These are phyloP conservation scores for Parascotia fuliginaria DNA, from an alignment of 2,888 invertebrate species.

Conservation along the genomic window DNA sequence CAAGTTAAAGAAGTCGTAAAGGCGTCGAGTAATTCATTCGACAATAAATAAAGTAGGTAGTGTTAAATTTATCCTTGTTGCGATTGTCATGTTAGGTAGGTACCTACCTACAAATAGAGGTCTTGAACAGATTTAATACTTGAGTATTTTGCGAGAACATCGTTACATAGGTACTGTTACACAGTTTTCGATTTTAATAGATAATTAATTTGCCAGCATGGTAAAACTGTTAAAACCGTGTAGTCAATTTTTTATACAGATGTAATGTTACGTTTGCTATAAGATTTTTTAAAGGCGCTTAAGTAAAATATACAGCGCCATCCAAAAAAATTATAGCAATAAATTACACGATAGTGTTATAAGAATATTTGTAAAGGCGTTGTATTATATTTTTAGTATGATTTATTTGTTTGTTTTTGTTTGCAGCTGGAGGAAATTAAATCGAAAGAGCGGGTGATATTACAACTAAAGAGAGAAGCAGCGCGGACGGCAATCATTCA, in stretches of 20 bases:
- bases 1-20: too few relatives aligned
- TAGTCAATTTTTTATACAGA: neutral
- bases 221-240: too few relatives aligned
- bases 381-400: neutral
- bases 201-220: too few relatives aligned
- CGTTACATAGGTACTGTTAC: too few relatives aligned
- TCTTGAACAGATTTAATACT: too few relatives aligned
- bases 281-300: neutral
- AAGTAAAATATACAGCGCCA: neutral
- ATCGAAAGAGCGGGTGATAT: constrained; percentile 88
- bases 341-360: neutral
- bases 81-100: too few relatives aligned
- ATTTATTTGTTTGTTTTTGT: constrained; percentile 34
- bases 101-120: too few relatives aligned
- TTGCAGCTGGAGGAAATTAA: constrained; percentile 89
- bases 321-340: neutral
- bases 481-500: constrained; percentile 60
- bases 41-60: too few relatives aligned
- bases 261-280: neutral
- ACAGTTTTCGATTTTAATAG: too few relatives aligned
- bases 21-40: too few relatives aligned
- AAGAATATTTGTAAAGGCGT: neutral
- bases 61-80: too few relatives aligned
- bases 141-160: too few relatives aligned
- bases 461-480: constrained; percentile 81